These are phyloP conservation scores for Digitonthophagus gazella DNA, from an alignment of 2,888 invertebrate genomes.

Conservation along the genomic window DNA sequence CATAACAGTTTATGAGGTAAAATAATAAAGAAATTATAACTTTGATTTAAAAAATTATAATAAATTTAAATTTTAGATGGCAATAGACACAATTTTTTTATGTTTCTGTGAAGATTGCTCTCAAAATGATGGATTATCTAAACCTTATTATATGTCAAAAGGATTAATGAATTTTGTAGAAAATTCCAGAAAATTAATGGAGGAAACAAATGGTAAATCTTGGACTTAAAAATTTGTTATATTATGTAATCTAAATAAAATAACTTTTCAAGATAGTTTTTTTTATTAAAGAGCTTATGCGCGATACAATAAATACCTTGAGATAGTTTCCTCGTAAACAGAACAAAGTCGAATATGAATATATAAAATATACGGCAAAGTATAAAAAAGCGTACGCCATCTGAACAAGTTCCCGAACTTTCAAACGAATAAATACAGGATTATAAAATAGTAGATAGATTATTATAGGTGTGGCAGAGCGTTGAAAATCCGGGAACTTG, in stretches of 20 bases:
- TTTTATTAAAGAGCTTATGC: not conserved
- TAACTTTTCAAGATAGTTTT: not conserved
- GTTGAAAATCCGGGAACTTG: slow-evolving; percentile 15
- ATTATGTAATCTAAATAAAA: not conserved
- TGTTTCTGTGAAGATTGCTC: slow-evolving; percentile 70
- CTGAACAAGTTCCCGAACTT: slow-evolving; percentile 1
- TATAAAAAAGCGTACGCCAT: slow-evolving; percentile 24
- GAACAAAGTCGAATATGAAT: not conserved
- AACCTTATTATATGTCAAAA: slow-evolving; percentile 65
- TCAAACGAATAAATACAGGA: not conserved
- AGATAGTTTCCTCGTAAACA: not conserved
- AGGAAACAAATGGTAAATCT: slow-evolving; percentile 23
- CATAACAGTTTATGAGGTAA: slow-evolving; percentile 71
- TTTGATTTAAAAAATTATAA: not conserved
- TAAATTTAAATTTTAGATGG: slow-evolving; percentile 55
- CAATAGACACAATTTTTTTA: slow-evolving; percentile 66
- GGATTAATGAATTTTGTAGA: slow-evolving; percentile 66
- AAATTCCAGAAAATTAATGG: slow-evolving; percentile 57
- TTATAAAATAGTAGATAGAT: slow-evolving; percentile 5
- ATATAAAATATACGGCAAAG: slow-evolving; percentile 27
- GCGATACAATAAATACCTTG: not conserved
- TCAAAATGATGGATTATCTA: slow-evolving; percentile 61
- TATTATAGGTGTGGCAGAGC: slow-evolving; percentile 2
- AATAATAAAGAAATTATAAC: slow-evolving; percentile 17
- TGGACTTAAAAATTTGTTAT: not conserved